These are phyloP conservation scores for Aleiodes sp. DNA, from an alignment of 1,140 invertebrate genomes.

Conservation along the genomic window DNA sequence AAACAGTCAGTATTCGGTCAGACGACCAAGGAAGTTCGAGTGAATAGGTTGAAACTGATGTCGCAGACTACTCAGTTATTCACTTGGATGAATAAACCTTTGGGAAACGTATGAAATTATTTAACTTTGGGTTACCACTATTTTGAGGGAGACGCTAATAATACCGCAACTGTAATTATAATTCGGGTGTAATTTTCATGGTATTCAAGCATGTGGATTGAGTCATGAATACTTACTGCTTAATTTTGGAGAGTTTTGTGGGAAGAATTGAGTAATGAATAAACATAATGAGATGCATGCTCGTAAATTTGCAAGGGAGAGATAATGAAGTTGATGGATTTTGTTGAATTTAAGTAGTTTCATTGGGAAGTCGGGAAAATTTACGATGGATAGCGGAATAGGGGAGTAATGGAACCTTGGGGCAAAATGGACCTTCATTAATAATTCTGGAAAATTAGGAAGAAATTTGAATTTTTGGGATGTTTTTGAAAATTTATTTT, in stretches of 20 bases:
- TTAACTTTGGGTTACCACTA: neutral
- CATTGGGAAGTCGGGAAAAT: too few relatives aligned
- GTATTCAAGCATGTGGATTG: neutral
- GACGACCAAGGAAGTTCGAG: neutral
- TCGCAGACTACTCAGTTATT: neutral
- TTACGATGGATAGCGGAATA: too few relatives aligned
- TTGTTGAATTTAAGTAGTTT: too few relatives aligned
- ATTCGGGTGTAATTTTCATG: neutral
- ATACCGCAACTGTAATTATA: neutral
- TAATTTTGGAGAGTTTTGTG: neutral
- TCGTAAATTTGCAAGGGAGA: too few relatives aligned
- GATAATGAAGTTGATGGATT: too few relatives aligned
- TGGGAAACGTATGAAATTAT: neutral
- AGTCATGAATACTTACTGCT: neutral
- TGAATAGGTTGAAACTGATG: neutral
- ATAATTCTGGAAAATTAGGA: too few relatives aligned
- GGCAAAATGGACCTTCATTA: too few relatives aligned
- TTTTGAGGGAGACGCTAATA: constrained; percentile 3
- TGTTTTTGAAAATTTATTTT: too few relatives aligned
- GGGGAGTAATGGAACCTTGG: too few relatives aligned
- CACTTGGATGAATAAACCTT: neutral
- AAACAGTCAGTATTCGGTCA: neutral
- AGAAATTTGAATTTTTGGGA: too few relatives aligned
- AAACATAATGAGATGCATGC: too few relatives aligned
- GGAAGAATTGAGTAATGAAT: too few relatives aligned